A percentile compares a stretch with the other conserved stretches of the same genome.
Conservation (phyloP, 2,888 invertebrate species). For the Ornithoptera alexandrae region DNA sequence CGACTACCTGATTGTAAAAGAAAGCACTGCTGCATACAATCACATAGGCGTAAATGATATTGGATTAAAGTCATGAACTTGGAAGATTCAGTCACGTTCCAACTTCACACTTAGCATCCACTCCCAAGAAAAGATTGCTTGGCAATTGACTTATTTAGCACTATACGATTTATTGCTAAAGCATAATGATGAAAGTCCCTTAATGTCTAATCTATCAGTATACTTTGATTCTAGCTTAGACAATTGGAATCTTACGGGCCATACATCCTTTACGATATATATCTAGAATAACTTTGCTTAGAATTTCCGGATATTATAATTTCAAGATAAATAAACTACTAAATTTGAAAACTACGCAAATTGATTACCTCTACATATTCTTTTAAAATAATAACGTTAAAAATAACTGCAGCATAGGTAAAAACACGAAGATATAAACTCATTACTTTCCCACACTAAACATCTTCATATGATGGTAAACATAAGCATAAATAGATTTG, state of each 20-base stretch:
- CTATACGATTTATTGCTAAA: slow-evolving; percentile 12
- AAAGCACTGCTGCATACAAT: slow-evolving; percentile 14
- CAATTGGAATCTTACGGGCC: slow-evolving; percentile 19
- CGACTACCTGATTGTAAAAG: background rate
- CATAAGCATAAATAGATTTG: slow-evolving; percentile 7
- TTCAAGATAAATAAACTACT: too few species aligned
- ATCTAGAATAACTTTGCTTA: slow-evolving; percentile 1
- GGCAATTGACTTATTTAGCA: slow-evolving; percentile 3
- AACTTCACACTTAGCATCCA: slow-evolving; percentile 23
- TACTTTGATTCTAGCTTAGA: slow-evolving; percentile 18
- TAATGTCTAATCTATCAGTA: slow-evolving; percentile 7
- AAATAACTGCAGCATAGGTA: too few species aligned
- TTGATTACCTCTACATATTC: too few species aligned
- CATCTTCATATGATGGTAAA: background rate
- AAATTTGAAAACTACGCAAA: too few species aligned
- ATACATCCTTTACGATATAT: slow-evolving; percentile 5
- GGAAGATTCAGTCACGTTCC: slow-evolving; percentile 27
- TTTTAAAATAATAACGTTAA: too few species aligned
- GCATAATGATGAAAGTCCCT: slow-evolving; percentile 13
- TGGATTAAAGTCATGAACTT: slow-evolving; percentile 18
- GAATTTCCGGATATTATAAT: too few species aligned
- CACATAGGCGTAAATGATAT: slow-evolving; percentile 18
- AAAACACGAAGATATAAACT: background rate
- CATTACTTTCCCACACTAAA: background rate
- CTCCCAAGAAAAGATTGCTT: slow-evolving; percentile 5